Evolutionary conservation across 2,888 invertebrate species (phyloP).

Genomic region (Euphydryas editha): DNA sequence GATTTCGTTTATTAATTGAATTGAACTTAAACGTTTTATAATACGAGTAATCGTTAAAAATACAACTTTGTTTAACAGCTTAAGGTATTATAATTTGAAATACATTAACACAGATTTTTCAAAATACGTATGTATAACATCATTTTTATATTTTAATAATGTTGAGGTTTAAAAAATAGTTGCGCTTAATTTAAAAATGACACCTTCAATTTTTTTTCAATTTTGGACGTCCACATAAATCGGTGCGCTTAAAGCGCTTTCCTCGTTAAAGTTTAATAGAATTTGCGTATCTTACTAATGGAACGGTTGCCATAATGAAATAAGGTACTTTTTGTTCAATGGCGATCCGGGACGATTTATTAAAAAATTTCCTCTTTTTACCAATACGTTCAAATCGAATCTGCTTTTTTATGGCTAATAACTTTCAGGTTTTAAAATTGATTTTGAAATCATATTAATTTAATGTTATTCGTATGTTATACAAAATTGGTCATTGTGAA

Average conservation of each 20-base stretch:
- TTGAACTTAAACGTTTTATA: too few species aligned
- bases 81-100: too few species aligned
- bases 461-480: too few species aligned
- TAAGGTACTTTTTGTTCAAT: conserved; percentile 73
- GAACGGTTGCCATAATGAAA: conserved; percentile 77
- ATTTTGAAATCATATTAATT: neutral
- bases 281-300: conserved; percentile 80
- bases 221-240: conserved; percentile 16
- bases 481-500: too few species aligned
- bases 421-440: conserved; percentile 22
- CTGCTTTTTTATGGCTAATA: conserved; percentile 38
- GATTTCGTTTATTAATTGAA: too few species aligned
- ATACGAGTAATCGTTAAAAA: too few species aligned
- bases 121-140: too few species aligned
- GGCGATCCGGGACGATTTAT: conserved; percentile 68
- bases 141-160: too few species aligned
- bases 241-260: conserved; percentile 54
- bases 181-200: neutral
- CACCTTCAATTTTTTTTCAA: conserved; percentile 1
- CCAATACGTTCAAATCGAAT: conserved; percentile 61
- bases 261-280: conserved; percentile 72
- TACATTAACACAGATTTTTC: too few species aligned
- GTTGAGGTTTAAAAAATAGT: neutral
- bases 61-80: too few species aligned
- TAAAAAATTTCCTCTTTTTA: conserved; percentile 66